A percentile compares a stretch with the other conserved stretches of the same genome.
These are phyloP conservation scores for Perizoma affinitatum DNA, from an alignment of 2,888 invertebrate genomes.

Conservation along the genomic window DNA sequence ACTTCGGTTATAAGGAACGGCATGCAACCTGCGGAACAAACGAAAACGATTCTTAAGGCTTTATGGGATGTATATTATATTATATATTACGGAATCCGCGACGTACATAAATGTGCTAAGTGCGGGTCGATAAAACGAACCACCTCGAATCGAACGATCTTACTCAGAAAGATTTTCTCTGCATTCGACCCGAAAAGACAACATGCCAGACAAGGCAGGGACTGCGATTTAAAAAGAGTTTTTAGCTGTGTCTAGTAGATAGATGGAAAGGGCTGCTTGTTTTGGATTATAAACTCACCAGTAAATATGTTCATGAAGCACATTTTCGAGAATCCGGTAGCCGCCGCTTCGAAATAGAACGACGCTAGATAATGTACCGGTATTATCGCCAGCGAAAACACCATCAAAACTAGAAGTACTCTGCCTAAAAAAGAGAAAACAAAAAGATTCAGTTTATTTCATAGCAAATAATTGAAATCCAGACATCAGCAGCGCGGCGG, in stretches of 20 bases:
- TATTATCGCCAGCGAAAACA: conserved; percentile 88
- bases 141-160: no score
- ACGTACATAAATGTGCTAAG: background rate
- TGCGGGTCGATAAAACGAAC: no score
- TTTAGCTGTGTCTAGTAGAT: background rate
- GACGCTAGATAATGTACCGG: conserved; percentile 90
- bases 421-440: conserved; percentile 70
- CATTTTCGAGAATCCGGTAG: conserved; percentile 90
- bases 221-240: no score
- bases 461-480: no score
- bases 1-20: conserved; percentile 89
- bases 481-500: no score
- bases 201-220: no score
- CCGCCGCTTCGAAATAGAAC: conserved; percentile 88
- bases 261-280: conserved; percentile 14
- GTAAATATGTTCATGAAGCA: conserved; percentile 89
- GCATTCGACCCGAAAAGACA: no score
- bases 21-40: conserved; percentile 85
- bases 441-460: no score
- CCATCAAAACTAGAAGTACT: conserved; percentile 85
- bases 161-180: no score
- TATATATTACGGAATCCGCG: no score
- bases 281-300: conserved; percentile 49
- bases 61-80: conserved; percentile 9
- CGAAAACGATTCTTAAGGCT: conserved; percentile 22